Evolutionary conservation across 1,140 invertebrate genomes (phyloP).

Genomic region (Oedothorax gibbosus): DNA sequence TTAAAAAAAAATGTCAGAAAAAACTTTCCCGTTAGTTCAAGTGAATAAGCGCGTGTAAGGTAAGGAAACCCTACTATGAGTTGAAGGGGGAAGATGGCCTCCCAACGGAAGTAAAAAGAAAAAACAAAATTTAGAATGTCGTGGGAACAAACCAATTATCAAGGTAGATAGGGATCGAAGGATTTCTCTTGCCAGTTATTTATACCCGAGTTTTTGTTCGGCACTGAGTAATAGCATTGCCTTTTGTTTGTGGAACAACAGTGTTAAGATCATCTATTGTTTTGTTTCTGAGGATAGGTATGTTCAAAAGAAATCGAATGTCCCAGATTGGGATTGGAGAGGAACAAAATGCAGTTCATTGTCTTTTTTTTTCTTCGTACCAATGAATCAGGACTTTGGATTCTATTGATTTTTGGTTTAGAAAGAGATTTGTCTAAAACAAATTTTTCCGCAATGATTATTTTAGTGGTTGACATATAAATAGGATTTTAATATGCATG

Average conservation of each 20-base stretch:
- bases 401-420: background rate
- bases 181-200: background rate
- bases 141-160: constrained; percentile 51
- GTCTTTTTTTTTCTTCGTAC: background rate
- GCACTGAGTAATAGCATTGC: background rate
- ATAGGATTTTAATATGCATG: no score
- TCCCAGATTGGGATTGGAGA: constrained; percentile 31
- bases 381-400: no score
- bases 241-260: constrained; percentile 5
- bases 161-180: background rate
- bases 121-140: constrained; percentile 15
- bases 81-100: background rate
- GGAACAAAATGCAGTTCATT: constrained; percentile 36
- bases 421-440: background rate
- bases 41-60: background rate
- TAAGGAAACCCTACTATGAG: background rate
- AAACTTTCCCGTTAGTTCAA: background rate
- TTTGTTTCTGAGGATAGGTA: constrained; percentile 4
- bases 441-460: background rate
- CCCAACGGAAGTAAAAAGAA: constrained; percentile 35
- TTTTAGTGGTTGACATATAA: no score
- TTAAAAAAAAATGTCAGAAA: background rate
- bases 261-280: constrained; percentile 24
- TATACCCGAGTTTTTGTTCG: constrained; percentile 34
- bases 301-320: constrained; percentile 19